Percentiles rank a stretch among this genome's conserved stretches.
Conservation (phyloP, 2,113 vertebrate species). For the Colinus virginianus region DNA sequence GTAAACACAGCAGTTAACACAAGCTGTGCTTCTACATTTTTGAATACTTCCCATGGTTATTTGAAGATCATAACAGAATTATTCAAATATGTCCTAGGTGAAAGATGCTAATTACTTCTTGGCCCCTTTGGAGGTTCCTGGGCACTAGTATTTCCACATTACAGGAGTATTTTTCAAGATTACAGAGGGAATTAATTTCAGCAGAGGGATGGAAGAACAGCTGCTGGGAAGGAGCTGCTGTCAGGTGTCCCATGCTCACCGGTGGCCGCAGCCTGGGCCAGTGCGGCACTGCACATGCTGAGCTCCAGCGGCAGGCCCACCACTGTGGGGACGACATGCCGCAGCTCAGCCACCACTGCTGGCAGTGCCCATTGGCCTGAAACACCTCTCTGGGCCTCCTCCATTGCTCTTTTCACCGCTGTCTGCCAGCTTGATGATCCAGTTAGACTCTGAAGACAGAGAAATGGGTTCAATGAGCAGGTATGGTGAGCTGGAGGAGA, state of each 20-base stretch:
- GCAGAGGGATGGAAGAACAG: neutral
- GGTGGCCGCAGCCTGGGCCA: constrained; percentile 52
- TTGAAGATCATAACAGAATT: neutral
- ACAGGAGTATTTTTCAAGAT: neutral
- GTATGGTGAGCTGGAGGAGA: neutral
- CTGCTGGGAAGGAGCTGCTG: neutral
- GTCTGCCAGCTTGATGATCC: constrained; percentile 32
- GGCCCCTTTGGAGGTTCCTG: neutral
- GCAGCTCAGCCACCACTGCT: constrained; percentile 72
- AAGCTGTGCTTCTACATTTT: neutral
- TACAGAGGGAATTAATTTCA: neutral
- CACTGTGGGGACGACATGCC: constrained; percentile 78
- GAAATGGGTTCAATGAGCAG: neutral
- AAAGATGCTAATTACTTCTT: neutral
- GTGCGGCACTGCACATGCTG: constrained; percentile 60
- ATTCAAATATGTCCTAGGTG: neutral
- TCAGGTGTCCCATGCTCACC: constrained; percentile 50
- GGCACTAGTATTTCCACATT: neutral
- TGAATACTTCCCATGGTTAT: neutral
- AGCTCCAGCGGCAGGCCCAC: constrained; percentile 84
- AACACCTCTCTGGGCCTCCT: constrained; percentile 66
- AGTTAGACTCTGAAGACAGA: constrained; percentile 56
- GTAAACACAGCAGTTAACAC: neutral
- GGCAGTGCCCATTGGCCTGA: constrained; percentile 68
- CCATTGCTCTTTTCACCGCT: constrained; percentile 45